Conservation (phyloP, 2,797 vertebrate genomes). For the Schizopygopsis pylzovi region DNA sequence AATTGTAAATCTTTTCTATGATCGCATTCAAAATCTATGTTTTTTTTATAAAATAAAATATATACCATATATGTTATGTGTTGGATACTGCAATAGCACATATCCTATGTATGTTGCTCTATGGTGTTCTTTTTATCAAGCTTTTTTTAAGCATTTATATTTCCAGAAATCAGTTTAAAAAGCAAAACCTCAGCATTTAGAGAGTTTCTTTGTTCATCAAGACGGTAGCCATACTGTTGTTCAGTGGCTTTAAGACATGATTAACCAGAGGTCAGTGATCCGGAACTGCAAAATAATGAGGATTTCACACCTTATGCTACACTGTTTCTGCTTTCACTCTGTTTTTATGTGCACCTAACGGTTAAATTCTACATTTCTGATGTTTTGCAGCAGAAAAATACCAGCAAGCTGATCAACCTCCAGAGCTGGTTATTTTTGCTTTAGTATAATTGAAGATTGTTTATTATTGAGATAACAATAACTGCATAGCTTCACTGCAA, state of each 20-base stretch:
- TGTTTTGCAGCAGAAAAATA: background rate
- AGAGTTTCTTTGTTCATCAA: slow-evolving; percentile 37
- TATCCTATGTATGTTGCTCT: background rate
- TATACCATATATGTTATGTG: background rate
- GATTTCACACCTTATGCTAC: background rate
- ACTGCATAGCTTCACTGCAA: background rate
- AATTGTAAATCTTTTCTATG: background rate
- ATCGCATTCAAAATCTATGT: background rate
- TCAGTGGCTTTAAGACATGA: slow-evolving; percentile 23
- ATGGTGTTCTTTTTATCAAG: background rate
- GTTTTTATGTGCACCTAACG: background rate
- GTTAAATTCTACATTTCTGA: background rate
- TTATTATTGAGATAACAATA: background rate
- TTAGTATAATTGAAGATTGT: background rate
- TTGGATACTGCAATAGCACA: background rate
- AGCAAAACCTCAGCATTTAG: slow-evolving; percentile 5
- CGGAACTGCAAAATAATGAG: slow-evolving; percentile 2
- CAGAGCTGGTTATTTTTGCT: background rate
- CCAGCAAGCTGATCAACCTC: background rate
- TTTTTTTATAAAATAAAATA: background rate
- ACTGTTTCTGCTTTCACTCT: background rate
- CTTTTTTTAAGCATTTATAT: background rate
- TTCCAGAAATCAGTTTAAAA: slow-evolving; percentile 1
- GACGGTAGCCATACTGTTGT: slow-evolving; percentile 30
- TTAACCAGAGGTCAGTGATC: slow-evolving; percentile 32